phyloP scores from a whole-genome alignment of 2,113 vertebrate genomes.

The Anarhynchus alexandrinus region DNA sequence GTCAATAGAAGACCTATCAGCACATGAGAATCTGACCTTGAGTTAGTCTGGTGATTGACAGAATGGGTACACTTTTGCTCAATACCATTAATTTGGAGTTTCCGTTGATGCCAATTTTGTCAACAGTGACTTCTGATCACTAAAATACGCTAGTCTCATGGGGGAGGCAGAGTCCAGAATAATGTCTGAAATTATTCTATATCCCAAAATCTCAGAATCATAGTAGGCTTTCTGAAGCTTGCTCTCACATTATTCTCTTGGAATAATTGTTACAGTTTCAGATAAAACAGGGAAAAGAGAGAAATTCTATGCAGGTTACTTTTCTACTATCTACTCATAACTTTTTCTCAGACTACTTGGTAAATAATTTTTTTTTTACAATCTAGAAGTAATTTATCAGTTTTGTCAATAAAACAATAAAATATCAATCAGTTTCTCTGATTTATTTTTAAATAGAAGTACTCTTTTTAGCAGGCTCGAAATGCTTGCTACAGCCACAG shows the following conservation, averaged over 20 bases:
- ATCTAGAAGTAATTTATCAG: background rate
- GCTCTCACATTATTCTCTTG: background rate
- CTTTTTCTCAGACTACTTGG: background rate
- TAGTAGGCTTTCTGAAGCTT: background rate
- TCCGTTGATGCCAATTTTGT: background rate
- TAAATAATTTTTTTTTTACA: background rate
- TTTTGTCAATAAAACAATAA: background rate
- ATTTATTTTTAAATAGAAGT: background rate
- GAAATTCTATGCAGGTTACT: background rate
- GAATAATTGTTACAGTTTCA: background rate
- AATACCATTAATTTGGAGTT: background rate
- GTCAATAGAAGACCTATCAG: background rate
- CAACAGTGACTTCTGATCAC: background rate
- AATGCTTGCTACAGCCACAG: background rate
- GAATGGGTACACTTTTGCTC: background rate
- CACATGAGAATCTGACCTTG: background rate
- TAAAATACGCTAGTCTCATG: background rate
- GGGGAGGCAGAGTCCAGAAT: background rate
- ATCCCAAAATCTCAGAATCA: background rate
- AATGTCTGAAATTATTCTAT: background rate
- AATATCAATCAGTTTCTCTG: background rate
- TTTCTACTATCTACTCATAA: background rate
- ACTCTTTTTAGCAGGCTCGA: background rate
- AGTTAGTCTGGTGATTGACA: background rate
- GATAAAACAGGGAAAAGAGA: background rate